These are phyloP conservation scores for Ephydatia muelleri DNA, from an alignment of 37 sponge, comb jelly and placozoan genomes.

Conservation along the genomic window DNA sequence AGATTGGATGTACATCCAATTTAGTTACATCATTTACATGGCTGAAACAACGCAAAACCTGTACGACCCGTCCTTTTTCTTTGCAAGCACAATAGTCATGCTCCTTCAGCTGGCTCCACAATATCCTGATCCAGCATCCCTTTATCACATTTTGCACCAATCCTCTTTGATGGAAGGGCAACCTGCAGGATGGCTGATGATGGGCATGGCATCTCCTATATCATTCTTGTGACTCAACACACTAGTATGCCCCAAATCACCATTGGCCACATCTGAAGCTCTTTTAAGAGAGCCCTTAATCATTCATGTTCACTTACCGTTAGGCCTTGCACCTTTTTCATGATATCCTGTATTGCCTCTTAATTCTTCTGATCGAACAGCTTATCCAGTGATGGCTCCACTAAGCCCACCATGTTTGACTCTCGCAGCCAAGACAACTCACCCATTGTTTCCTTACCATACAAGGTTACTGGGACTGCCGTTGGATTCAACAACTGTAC, in stretches of 20 bases:
- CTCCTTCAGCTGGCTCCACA: not conserved
- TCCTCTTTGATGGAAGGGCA: constrained; percentile 4
- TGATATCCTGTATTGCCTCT: no score
- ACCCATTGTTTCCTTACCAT: no score
- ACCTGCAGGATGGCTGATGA: constrained; percentile 14
- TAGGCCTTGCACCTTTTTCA: no score
- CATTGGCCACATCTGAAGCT: not conserved
- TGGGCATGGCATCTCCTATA: no score
- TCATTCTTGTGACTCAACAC: not conserved
- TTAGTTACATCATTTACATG: constrained; percentile 18
- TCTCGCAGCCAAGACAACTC: no score
- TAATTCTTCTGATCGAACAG: no score
- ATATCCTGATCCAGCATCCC: constrained; percentile 14
- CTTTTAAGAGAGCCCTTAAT: no score
- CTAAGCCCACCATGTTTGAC: no score
- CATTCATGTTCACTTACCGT: no score
- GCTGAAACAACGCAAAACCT: constrained; percentile 26
- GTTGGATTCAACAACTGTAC: no score
- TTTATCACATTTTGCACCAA: not conserved
- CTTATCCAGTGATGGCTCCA: no score
- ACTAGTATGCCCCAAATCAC: constrained; percentile 8
- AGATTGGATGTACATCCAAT: constrained; percentile 22
- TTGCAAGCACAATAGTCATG: constrained; percentile 28
- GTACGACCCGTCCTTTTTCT: not conserved
- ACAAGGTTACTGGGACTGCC: no score